Evolutionary conservation across 2,113 vertebrate genomes (phyloP), one percentile per base, ranked within the genome.

Genomic region (Channa maculata): DNA sequence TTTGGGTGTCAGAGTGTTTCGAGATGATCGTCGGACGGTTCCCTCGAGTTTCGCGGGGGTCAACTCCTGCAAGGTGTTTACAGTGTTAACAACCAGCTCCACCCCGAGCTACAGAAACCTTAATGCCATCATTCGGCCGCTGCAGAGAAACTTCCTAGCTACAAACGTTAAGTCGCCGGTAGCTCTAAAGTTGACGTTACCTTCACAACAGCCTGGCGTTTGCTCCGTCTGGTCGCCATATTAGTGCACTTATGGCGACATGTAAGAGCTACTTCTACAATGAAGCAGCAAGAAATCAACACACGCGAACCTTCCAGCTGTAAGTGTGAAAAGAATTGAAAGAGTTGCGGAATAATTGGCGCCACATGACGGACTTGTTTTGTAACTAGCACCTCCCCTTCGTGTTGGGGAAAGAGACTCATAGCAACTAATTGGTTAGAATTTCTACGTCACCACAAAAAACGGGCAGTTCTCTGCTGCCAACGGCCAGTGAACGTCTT

Each of bases 331-430:
- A 0, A 5, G 1, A 45, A 5, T 36, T 9, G 24, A 3, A 8
- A 2, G 0, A 24, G 4, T 4, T 4, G 3, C 3, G 4, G 5
- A 3, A 5, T 0, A 51, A 34, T 68, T 91, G 70, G 80, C 91
- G 90, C 88, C 86, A 83, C 69, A 53, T 5, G 57, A 8, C 38
- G 6, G 12, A 59, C 6, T 12, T 46, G 80, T 91, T 90, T 87
- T 60, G 79, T 90, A 90, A 89, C 46, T 11, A 65, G 44, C 9
- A 49, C 82, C 65, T 5, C 61, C 68, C 59, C 46, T 10, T 7
- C 6, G 11, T 36, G 78, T 81, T 85, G 75, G 59, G 24, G 72
- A 72, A 89, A 90, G 65, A 44, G 7, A 57, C 43, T 63, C 0
- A n/a, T 1, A 3, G 53, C 13, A 59, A 1, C 14, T 77, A 2